A percentile compares a stretch with the other conserved stretches of the same genome.
Evolutionary conservation across 2,797 vertebrate species (phyloP).

Genomic region (Spea hammondii): DNA sequence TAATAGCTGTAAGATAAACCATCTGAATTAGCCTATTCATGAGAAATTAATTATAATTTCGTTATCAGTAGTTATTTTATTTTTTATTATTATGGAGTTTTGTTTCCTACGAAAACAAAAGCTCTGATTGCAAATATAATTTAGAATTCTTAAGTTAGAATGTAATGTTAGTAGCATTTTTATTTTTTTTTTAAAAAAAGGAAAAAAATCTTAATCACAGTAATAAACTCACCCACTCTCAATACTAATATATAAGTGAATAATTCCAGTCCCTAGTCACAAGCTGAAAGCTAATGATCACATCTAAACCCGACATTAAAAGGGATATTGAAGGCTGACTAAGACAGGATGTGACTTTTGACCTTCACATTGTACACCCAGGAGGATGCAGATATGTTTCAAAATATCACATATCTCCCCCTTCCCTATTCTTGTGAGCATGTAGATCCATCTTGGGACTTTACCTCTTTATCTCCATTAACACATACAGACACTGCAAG

Average conservation of each 20-base stretch:
- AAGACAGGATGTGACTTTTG: slow-evolving; percentile 66
- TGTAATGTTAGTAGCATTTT: too few species aligned
- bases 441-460: slow-evolving; percentile 35
- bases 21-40: too few species aligned
- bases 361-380: slow-evolving; percentile 58
- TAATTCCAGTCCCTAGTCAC: slow-evolving; percentile 7
- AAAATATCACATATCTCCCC: slow-evolving; percentile 57
- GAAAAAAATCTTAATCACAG: not conserved
- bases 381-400: slow-evolving; percentile 52
- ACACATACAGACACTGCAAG: slow-evolving; percentile 11
- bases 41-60: too few species aligned
- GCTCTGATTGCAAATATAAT: too few species aligned
- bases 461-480: slow-evolving; percentile 28
- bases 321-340: slow-evolving; percentile 59
- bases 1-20: too few species aligned
- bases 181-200: too few species aligned
- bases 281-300: slow-evolving; percentile 57
- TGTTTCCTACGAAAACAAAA: not conserved
- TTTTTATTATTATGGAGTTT: not conserved
- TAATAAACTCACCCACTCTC: not conserved
- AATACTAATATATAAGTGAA: not conserved
- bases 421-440: slow-evolving; percentile 27
- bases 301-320: slow-evolving; percentile 59
- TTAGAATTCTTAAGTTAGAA: too few species aligned
- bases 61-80: too few species aligned